Evolutionary conservation across 2,797 vertebrate species (phyloP).

Genomic region (Gymnothorax reevesii): DNA sequence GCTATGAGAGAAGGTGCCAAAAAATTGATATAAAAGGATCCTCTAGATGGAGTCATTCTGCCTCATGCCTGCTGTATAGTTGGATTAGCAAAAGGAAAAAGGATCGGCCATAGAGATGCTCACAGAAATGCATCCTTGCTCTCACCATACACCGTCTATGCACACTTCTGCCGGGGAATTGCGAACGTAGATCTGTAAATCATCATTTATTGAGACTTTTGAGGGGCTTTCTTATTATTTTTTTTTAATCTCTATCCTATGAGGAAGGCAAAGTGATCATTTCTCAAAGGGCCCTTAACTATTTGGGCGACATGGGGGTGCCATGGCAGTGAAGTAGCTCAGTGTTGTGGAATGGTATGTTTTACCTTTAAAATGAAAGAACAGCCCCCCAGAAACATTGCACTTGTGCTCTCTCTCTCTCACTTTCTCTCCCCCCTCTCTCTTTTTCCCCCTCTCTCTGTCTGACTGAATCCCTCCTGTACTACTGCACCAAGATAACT

Average conservation of each 20-base stretch:
- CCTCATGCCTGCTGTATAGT: constrained; percentile 43
- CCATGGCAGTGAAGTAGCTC: not conserved
- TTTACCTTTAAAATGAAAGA: not conserved
- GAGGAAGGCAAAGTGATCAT: not conserved
- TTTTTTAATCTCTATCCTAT: not conserved
- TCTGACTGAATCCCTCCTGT: no score
- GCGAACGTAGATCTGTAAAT: not conserved
- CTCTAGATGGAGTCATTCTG: constrained; percentile 77
- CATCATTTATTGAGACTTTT: not conserved
- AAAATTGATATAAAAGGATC: constrained; percentile 46
- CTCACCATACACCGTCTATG: not conserved
- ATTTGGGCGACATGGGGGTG: not conserved
- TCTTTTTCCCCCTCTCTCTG: no score
- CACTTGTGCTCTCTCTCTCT: no score
- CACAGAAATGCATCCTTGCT: not conserved
- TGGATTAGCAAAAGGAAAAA: constrained; percentile 24
- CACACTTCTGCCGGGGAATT: not conserved
- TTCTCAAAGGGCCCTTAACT: not conserved
- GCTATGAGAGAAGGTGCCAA: not conserved
- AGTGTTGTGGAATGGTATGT: not conserved
- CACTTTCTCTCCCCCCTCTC: no score
- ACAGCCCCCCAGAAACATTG: no score
- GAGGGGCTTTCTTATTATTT: not conserved
- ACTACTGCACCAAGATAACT: no score
- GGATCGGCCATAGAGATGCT: constrained; percentile 47